Evolutionary conservation across 2,113 vertebrate species (phyloP).

Genomic region (Nematolebias whitei): DNA sequence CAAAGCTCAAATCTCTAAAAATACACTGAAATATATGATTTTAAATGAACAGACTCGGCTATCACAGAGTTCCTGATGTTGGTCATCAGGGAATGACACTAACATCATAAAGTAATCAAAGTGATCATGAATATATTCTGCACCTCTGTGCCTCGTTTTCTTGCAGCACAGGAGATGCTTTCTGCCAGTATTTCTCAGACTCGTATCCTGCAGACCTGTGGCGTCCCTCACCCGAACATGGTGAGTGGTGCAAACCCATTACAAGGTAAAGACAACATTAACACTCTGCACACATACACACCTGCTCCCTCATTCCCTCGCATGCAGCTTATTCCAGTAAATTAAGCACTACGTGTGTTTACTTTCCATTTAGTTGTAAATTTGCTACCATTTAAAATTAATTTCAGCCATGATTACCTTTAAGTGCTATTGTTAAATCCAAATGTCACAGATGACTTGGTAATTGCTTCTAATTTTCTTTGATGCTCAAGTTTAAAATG

Average conservation of each 20-base stretch:
- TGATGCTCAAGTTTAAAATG: background rate
- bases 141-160: slow-evolving; percentile 2
- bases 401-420: slow-evolving; percentile 51
- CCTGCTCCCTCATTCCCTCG: background rate
- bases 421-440: slow-evolving; percentile 20
- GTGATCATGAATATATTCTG: background rate
- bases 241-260: slow-evolving; percentile 83
- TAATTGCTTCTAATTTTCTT: slow-evolving; percentile 3
- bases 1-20: too few species aligned
- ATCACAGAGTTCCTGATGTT: background rate
- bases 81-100: slow-evolving; percentile 10
- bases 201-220: slow-evolving; percentile 84
- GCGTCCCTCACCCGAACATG: slow-evolving; percentile 81
- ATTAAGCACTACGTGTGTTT: slow-evolving; percentile 36
- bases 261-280: slow-evolving; percentile 79
- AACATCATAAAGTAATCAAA: background rate
- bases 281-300: slow-evolving; percentile 4
- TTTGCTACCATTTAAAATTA: slow-evolving; percentile 40
- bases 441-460: slow-evolving; percentile 18
- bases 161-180: slow-evolving; percentile 84
- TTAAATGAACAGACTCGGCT: too few species aligned
- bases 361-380: slow-evolving; percentile 41
- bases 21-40: too few species aligned
- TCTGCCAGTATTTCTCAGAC: slow-evolving; percentile 88
- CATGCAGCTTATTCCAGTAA: slow-evolving; percentile 27